phyloP scores from a whole-genome alignment of 2,797 vertebrate genomes.

The Thamnophis elegans region DNA sequence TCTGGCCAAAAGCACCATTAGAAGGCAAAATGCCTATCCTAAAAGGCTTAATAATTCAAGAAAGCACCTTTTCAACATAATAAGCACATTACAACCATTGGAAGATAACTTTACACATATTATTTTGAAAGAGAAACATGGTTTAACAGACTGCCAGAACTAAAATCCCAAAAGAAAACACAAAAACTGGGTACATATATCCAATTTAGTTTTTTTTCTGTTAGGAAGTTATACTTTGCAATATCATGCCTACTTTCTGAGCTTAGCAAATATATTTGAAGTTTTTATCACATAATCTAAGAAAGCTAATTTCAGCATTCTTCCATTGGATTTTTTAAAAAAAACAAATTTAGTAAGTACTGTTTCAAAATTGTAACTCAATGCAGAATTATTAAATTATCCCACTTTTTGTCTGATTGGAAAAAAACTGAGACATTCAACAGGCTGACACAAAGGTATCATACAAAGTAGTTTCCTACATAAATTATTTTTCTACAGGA shows the following conservation, averaged over 20 bases:
- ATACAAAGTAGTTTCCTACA: neutral
- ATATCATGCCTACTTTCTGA: conserved; percentile 48
- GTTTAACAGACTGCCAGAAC: conserved; percentile 41
- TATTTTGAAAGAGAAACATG: neutral
- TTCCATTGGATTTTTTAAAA: conserved; percentile 41
- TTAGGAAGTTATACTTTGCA: conserved; percentile 40
- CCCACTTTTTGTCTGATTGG: neutral
- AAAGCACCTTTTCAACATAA: conserved; percentile 29
- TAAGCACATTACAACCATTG: neutral
- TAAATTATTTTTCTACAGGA: neutral
- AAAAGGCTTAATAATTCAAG: conserved; percentile 21
- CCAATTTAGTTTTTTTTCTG: neutral
- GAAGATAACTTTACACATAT: neutral
- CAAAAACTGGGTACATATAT: conserved; percentile 21
- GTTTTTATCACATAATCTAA: conserved; percentile 60
- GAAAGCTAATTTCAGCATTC: conserved; percentile 48
- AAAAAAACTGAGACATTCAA: neutral
- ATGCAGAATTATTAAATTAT: conserved; percentile 43
- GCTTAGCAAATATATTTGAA: conserved; percentile 52
- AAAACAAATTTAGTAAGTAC: neutral
- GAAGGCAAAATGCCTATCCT: conserved; percentile 27
- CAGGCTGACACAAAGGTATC: neutral
- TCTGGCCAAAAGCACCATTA: conserved; percentile 41
- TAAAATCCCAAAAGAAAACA: neutral
- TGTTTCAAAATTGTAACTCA: conserved; percentile 36